Base-by-base conservation (phyloP, 2,888 invertebrate genomes). In the Cecidostiba fungosa region DNA sequence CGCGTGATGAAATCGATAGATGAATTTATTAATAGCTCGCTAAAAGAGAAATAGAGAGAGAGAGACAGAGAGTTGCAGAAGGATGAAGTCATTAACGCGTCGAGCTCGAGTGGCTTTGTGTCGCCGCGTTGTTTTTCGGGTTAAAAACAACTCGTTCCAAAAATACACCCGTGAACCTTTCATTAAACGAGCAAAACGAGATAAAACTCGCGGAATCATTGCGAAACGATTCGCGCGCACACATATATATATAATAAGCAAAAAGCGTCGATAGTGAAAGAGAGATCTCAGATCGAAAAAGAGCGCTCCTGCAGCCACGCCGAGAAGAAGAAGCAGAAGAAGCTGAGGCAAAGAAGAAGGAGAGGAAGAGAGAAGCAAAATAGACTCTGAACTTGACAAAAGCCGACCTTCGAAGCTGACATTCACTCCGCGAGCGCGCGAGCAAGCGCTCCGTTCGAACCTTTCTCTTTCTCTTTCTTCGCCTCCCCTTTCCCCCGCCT, bases 331-430 rank as follows among this genome's bases (percentile, higher is more conserved):
- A 23, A 29, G 74, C 32, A 70, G 36, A 2, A 32, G 50, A n/a
- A 0, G 23, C 10, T 6, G 10, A n/a, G n/a, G 69, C 19, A 23
- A 26, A 47, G 10, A 19, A 54, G 36, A 19, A 16, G 54, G 54
- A 54, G 50, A 70, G 69, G 36, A 84, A 81, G 84, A 69, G 87
- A 83, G 83, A 87, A 86, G 86, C 88, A 88, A 89, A 89, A 89
- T 89, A 90, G 89, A 90, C 89, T 90, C 89, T 89, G 90, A 89
- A 90, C 90, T 92, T 92, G 93, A 93, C 93, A 93, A 93, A 93
- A 93, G 93, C 92, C 91, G 92, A 92, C 93, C 93, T 93, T 93
- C 93, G 91, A 86, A 85, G 90, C 92, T 92, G 92, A 92, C 93
- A 93, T 93, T 93, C 92, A 92, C 92, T 92, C 90, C 89, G 87